A percentile compares a stretch with the other conserved stretches of the same genome.
Conservation (phyloP, 2,113 vertebrate genomes). For the Notothenia coriiceps region DNA sequence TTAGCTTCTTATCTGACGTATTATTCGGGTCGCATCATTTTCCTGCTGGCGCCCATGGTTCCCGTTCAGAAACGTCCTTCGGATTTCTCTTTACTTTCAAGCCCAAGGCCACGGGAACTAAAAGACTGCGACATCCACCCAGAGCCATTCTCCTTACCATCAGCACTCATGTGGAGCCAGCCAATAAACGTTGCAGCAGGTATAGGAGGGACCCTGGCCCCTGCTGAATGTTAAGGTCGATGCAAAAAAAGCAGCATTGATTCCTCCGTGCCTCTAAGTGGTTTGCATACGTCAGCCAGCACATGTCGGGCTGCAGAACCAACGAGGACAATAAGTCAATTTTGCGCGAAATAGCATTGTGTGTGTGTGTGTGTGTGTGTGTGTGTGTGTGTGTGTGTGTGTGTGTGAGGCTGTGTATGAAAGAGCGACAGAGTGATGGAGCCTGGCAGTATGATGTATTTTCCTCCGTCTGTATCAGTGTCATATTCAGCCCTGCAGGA, state of each 20-base stretch:
- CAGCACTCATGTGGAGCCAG: not conserved
- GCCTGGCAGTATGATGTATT: conserved; percentile 60
- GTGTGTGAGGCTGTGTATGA: conserved; percentile 14
- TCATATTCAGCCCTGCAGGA: conserved; percentile 52
- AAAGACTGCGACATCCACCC: conserved; percentile 5
- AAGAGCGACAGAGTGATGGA: conserved; percentile 31
- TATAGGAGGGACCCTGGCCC: conserved; percentile 12
- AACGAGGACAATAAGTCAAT: conserved; percentile 41
- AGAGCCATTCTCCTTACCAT: conserved; percentile 15
- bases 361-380: not conserved
- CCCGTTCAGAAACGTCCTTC: conserved; percentile 48
- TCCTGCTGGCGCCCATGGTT: conserved; percentile 61
- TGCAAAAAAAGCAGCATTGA: conserved; percentile 47
- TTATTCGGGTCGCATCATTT: conserved; percentile 58
- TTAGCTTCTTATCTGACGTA: conserved; percentile 74
- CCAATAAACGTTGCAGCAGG: conserved; percentile 18
- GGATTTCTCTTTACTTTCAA: conserved; percentile 35
- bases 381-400: not conserved
- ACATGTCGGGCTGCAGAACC: not conserved
- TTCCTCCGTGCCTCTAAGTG: conserved; percentile 44
- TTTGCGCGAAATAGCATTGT: not conserved
- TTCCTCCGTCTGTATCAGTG: conserved; percentile 47
- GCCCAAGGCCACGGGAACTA: conserved; percentile 38
- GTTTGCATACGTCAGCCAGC: conserved; percentile 20
- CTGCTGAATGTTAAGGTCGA: conserved; percentile 6